Base-by-base conservation (phyloP, 2,113 vertebrate species). In the Gorilla gorilla region DNA sequence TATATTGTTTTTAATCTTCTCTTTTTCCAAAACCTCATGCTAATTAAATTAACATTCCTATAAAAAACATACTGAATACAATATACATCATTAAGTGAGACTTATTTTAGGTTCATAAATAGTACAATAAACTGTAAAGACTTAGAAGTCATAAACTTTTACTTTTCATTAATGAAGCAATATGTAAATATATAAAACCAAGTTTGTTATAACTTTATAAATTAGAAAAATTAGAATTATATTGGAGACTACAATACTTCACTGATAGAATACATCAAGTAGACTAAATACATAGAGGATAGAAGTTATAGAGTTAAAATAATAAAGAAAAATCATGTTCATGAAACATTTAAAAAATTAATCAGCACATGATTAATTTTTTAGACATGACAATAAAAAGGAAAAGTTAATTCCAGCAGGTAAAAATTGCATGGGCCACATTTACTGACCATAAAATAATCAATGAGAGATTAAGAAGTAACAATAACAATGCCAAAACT, bases 31-130 rank as follows among this genome's bases (percentile, higher is more conserved):
- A 95, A 27, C 30, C 14, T 87, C 23, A 78, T 84, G 80, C 23
- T 95, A 92, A 88, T 90, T 83, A 79, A 91, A 93, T 55, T 94
- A 89, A 55, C n/a, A 61, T 93, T 93, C 13, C 66, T 94, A 6
- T 80, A 91, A 83, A 70, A 88, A 95, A 91, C 12, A 45, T 93
- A 57, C 38, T 90, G 30, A 70, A 43, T 86, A 13, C 20, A 61
- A 92, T 35, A 9, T 23, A 80, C 61, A 14, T 92, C 30, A 87
- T 96, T 86, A 87, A 52, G 38, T 92, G 82, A 76, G 40, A 89
- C 55, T 55, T 72, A 80, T 72, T 88, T 94, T 81, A 93, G 72
- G 22, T 45, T 97, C 6, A 32, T 64, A 76, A 90, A 70, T 48
- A 72, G 43, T 59, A 73, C 30, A 81, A 50, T 82, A 87, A 86